A percentile compares a stretch with the other conserved stretches of the same genome.
Conservation (phyloP, 2,797 vertebrate genomes). For the Epinephelus awoara region DNA sequence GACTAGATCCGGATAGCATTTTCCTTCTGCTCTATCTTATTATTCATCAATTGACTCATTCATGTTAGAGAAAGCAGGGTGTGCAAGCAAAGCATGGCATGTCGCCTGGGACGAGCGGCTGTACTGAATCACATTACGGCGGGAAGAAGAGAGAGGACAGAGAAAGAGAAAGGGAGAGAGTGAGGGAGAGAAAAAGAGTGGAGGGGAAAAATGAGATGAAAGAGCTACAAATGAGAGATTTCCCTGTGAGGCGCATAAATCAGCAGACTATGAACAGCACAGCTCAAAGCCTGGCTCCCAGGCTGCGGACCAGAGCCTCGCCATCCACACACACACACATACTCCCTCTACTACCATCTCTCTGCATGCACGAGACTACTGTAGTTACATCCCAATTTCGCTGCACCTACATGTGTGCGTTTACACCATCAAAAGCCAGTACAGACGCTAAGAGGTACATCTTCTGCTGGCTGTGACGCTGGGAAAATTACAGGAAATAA, state of each 20-base stretch:
- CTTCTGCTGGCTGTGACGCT: slow-evolving; percentile 33
- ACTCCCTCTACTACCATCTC: slow-evolving; percentile 34
- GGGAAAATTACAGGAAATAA: slow-evolving; percentile 44
- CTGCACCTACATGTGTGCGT: slow-evolving; percentile 54
- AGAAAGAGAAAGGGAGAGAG: slow-evolving; percentile 48
- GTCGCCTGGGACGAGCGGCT: slow-evolving; percentile 80
- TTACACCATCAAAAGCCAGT: slow-evolving; percentile 52
- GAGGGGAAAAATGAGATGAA: slow-evolving; percentile 77
- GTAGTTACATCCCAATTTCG: slow-evolving; percentile 51
- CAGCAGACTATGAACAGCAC: slow-evolving; percentile 82
- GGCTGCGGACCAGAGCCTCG: slow-evolving; percentile 70
- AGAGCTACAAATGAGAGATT: slow-evolving; percentile 86
- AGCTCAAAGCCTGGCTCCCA: slow-evolving; percentile 79
- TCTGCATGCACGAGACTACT: slow-evolving; percentile 39
- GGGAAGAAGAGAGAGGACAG: slow-evolving; percentile 67
- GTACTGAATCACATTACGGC: slow-evolving; percentile 81
- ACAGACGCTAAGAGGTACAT: slow-evolving; percentile 36
- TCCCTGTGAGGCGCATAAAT: slow-evolving; percentile 85
- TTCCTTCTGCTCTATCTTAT: slow-evolving; percentile 79
- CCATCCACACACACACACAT: slow-evolving; percentile 51
- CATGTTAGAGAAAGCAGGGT: slow-evolving; percentile 77
- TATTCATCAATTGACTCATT: slow-evolving; percentile 83
- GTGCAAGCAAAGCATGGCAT: slow-evolving; percentile 76
- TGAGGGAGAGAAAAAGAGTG: slow-evolving; percentile 30
- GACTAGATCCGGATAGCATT: slow-evolving; percentile 79